Conservation (phyloP, 1,140 invertebrate genomes). For the Condylostylus longicornis region DNA sequence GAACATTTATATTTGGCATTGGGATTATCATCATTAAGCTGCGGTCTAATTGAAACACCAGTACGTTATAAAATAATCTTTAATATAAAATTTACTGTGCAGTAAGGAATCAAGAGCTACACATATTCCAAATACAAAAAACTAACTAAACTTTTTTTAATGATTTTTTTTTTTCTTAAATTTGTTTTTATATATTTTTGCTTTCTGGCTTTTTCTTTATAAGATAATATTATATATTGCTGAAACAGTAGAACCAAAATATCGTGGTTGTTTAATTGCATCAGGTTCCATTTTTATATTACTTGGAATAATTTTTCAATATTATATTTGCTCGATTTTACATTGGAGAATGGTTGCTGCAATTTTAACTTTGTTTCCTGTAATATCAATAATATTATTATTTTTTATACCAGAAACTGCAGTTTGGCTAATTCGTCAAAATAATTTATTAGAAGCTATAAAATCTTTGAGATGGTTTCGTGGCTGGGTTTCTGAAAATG, state of each 20-base stretch:
- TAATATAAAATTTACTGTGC: too few species aligned
- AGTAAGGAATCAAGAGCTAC: too few species aligned
- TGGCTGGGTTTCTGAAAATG: conserved; percentile 42
- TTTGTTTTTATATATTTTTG: too few species aligned
- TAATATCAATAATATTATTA: conserved; percentile 45
- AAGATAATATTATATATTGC: conserved; percentile 44
- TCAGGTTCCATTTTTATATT: conserved; percentile 57
- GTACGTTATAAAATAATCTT: too few species aligned
- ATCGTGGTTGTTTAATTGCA: conserved; percentile 55
- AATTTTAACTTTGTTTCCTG: conserved; percentile 47
- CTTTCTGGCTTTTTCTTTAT: not conserved
- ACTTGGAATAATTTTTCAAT: conserved; percentile 51
- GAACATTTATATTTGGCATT: conserved; percentile 48
- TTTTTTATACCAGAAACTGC: conserved; percentile 63
- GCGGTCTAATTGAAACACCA: conserved; percentile 60
- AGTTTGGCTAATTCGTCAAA: conserved; percentile 51
- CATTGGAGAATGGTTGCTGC: conserved; percentile 53
- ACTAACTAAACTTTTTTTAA: too few species aligned
- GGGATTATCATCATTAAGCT: conserved; percentile 50
- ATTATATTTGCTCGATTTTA: conserved; percentile 50
- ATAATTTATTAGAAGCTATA: conserved; percentile 40
- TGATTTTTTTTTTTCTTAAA: too few species aligned
- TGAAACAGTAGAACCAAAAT: conserved; percentile 60
- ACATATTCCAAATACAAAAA: too few species aligned
- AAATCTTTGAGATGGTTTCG: conserved; percentile 47